Evolutionary conservation across 2,888 invertebrate genomes (phyloP), one percentile per base, ranked within the genome.

Genomic region (Eumerus sabulonum): DNA sequence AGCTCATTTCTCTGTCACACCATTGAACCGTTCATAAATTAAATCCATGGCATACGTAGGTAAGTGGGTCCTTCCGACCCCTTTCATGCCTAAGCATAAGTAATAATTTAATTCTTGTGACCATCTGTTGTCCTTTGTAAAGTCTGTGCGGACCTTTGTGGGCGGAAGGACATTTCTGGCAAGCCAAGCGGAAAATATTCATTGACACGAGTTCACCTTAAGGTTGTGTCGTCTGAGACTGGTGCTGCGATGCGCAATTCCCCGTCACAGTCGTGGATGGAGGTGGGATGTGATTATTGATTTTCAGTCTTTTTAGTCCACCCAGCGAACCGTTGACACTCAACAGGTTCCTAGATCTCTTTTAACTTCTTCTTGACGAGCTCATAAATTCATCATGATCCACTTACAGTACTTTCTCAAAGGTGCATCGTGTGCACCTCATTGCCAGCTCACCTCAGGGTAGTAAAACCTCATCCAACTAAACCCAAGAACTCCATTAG

Each of bases 401-500:
- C 40, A 40, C n/a, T 38, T 51, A 40, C 16, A n/a, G 16, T 44
- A 19, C 53, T 59, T 44, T 12, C 45, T 64, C 36, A 3, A 54
- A 7, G 48, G 59, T 70, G 64, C 76, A 76, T 64, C 76, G 70
- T 48, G 36, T 63, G 76, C 64, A 59, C 48, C 42, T 51, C 45
- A n/a, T 4, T 17, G 56, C 27, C 48, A 50, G 36, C 18, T 14
- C 27, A n/a, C 47, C 19, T 9, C 56, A 9, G 0, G 11, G 27
- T 19, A 42, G 48, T 44, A 44, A 27, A 27, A 27, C 7, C 2
- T 7, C 27, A 27, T 7, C 27, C n/a, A n/a, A 66, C 42, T 38
- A 40, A 77, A 73, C 73, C 44, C 56, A 19, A 64, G 60, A 74
- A 74, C 64, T 63, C 79, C 79, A 79, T 79, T 74, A 74, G 79